A percentile compares a stretch with the other conserved stretches of the same genome.
Conservation (phyloP, 2,797 vertebrate genomes). For the Tachyglossus aculeatus region DNA sequence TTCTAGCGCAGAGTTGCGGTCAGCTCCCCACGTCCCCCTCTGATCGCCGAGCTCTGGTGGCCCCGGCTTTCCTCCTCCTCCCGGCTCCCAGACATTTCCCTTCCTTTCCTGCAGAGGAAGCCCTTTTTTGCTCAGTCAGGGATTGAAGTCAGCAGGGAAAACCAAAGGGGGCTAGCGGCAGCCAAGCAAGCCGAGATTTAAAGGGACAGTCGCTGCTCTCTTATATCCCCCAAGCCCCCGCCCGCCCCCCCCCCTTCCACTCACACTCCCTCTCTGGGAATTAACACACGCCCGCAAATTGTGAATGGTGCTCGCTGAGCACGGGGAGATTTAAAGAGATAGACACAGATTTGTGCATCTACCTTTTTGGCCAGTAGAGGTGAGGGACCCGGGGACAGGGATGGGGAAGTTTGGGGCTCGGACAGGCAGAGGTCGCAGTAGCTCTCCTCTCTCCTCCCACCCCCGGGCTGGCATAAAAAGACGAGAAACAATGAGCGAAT, state of each 20-base stretch:
- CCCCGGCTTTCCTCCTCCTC: conserved; percentile 14
- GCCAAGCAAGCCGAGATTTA: conserved; percentile 36
- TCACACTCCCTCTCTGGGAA: neutral
- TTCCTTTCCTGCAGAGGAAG: conserved; percentile 76
- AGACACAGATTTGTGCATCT: neutral
- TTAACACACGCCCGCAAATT: neutral
- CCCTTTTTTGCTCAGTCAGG: conserved; percentile 57
- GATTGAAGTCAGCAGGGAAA: conserved; percentile 11
- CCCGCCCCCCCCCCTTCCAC: neutral
- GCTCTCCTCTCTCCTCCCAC: too few species aligned
- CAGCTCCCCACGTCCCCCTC: neutral
- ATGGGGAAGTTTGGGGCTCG: too few species aligned
- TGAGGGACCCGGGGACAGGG: neutral
- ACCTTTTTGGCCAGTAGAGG: neutral
- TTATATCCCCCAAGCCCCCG: neutral
- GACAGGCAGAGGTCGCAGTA: too few species aligned
- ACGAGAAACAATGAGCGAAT: too few species aligned
- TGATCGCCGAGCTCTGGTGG: conserved; percentile 24
- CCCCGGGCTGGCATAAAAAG: too few species aligned
- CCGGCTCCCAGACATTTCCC: conserved; percentile 76
- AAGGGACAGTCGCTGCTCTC: conserved; percentile 49
- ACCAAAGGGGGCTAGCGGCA: neutral
- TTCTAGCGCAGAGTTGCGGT: conserved; percentile 50
- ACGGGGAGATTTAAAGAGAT: neutral
- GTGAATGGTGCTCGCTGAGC: neutral